Evolutionary conservation across 35 echinoderm and acorn worm genomes (phyloP).

Genomic region (Lytechinus variegatus): DNA sequence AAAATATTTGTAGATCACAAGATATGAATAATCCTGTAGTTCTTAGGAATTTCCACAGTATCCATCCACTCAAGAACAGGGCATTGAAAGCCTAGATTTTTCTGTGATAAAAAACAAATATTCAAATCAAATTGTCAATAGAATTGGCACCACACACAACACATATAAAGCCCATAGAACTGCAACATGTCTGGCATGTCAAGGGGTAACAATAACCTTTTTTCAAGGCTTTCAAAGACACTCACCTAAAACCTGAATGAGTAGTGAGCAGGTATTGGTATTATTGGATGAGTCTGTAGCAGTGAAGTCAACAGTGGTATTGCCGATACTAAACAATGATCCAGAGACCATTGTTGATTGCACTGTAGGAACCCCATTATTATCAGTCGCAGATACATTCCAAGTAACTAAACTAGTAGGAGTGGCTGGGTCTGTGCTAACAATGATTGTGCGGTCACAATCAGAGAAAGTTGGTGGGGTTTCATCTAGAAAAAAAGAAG

Average conservation of each 20-base stretch:
- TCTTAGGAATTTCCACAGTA: too few relatives aligned
- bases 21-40: too few relatives aligned
- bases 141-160: too few relatives aligned
- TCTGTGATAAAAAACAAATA: too few relatives aligned
- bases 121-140: too few relatives aligned
- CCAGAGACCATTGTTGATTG: slow-evolving; percentile 35
- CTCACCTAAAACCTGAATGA: slow-evolving; percentile 15
- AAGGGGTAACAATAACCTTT: too few relatives aligned
- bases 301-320: slow-evolving; percentile 26
- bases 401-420: neutral
- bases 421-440: neutral
- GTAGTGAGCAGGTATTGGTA: neutral
- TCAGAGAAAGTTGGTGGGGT: neutral
- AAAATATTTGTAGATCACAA: too few relatives aligned
- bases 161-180: too few relatives aligned
- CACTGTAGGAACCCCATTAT: slow-evolving; percentile 18
- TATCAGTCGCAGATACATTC: slow-evolving; percentile 48
- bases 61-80: too few relatives aligned
- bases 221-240: neutral
- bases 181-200: too few relatives aligned
- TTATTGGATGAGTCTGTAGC: slow-evolving; percentile 16
- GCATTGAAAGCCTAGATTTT: too few relatives aligned
- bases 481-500: neutral
- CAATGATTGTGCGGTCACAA: slow-evolving; percentile 2
- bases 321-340: slow-evolving; percentile 47